Evolutionary conservation across 2,113 vertebrate species (phyloP), one percentile per base, ranked within the genome.

Genomic region (Hemiprocne comata): DNA sequence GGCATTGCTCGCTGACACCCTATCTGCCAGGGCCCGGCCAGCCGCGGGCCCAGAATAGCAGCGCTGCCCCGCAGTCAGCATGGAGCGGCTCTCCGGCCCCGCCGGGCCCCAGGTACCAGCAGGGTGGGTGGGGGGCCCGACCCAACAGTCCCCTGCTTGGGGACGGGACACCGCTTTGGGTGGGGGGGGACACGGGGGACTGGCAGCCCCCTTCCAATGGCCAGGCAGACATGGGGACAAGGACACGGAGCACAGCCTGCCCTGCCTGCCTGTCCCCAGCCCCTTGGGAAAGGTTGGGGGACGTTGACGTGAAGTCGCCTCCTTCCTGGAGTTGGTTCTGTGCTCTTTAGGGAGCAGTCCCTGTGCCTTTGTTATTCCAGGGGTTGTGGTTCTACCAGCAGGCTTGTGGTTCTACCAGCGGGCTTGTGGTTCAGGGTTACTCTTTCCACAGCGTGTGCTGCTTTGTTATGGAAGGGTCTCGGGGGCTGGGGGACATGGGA

Each of bases 11-110:
- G 7, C 88, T 94, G 96, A 95, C 94, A 95, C 90, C 64, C 86
- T 95, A 94, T 96, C 95, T 90, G 84, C 87, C 62, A 73, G 91
- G 95, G 23, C 95, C 77, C 44, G 16, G 60, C 91, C 74, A 89
- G 94, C 71, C 67, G 46, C 81, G 7, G 91, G 80, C 95, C 94
- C 96, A 97, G 96, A 96, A 97, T 97, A 97, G 96, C 96, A 81
- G 96, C 69, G 53, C 91, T 81, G 94, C 83, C 61, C 65, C 5
- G 42, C 91, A 92, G 87, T 51, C 84, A 53, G 95, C 96, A 97
- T 96, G 96, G 94, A 97, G 93, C 69, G 8, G 17, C 89, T 94
- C 77, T 55, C 92, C 9, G 34, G 94, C 18, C 81, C 79, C 1
- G 60, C 91, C 1, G 73, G 34, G 15, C 57, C 78, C 58, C 96